Percentiles rank a stretch among this genome's conserved stretches.
phyloP scores from a whole-genome alignment of 2,797 vertebrate species.

The Liasis olivaceus region DNA sequence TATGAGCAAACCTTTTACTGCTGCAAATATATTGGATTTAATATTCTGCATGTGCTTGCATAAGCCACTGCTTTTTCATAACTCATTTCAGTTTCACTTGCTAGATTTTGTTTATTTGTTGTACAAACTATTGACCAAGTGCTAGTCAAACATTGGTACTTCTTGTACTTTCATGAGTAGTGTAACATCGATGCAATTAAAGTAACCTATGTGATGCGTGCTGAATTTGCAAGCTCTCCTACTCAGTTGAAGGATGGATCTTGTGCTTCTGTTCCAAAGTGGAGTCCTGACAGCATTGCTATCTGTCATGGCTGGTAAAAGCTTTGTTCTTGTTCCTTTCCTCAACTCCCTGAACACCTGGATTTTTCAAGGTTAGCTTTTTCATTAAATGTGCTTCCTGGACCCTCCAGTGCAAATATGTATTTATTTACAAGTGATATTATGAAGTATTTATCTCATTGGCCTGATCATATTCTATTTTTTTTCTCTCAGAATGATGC shows the following conservation, averaged over 20 bases:
- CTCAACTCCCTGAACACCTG: rapidly evolving
- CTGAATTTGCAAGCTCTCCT: background rate
- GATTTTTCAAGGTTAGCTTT: background rate
- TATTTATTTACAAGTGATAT: background rate
- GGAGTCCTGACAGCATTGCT: background rate
- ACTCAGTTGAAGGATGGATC: background rate
- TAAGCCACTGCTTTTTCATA: background rate
- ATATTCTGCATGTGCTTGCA: background rate
- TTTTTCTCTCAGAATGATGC: slow-evolving; percentile 85
- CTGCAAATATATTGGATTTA: background rate
- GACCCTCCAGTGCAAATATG: background rate
- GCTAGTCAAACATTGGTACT: background rate
- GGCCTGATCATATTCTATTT: slow-evolving; percentile 19
- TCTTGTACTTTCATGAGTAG: background rate
- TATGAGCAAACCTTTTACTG: background rate
- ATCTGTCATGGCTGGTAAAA: background rate
- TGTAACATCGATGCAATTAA: background rate
- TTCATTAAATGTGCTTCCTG: background rate
- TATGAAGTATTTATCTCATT: slow-evolving; percentile 6
- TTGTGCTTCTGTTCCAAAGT: background rate
- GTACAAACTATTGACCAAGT: background rate
- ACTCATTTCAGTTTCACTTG: background rate
- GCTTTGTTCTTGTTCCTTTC: background rate
- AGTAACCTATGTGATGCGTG: background rate
- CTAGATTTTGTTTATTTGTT: background rate